Conservation (phyloP, 2,113 vertebrate genomes). For the Mesoclemmys tuberculata region DNA sequence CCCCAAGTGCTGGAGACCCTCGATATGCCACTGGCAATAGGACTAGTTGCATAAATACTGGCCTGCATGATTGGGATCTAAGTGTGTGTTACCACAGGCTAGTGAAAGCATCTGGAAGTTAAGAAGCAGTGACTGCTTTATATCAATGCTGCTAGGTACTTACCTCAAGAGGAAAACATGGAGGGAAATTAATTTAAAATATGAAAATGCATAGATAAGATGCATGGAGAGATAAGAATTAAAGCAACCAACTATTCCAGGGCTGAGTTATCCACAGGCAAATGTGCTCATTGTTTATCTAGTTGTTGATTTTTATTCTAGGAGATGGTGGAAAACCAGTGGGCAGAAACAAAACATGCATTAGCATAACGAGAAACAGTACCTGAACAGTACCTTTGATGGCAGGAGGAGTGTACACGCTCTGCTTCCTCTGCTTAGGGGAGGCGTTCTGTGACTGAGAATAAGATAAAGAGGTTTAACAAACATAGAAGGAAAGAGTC, state of each 20-base stretch:
- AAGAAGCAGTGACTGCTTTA: not conserved
- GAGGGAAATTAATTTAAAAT: not conserved
- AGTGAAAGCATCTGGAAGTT: not conserved
- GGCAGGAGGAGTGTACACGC: slow-evolving; percentile 85
- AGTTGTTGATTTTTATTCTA: fast-evolving
- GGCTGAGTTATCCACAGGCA: fast-evolving
- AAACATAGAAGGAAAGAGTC: not conserved
- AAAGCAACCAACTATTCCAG: fast-evolving
- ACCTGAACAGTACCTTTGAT: slow-evolving; percentile 90
- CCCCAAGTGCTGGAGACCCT: too few relatives aligned
- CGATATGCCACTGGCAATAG: not conserved
- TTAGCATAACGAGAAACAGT: slow-evolving; percentile 2
- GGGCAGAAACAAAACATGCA: not conserved
- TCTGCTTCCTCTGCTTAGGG: slow-evolving; percentile 91
- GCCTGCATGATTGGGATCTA: not conserved
- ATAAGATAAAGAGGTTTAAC: not conserved
- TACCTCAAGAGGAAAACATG: not conserved
- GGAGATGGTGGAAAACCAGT: fast-evolving
- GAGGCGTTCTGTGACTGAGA: slow-evolving; percentile 79
- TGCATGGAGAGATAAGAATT: fast-evolving
- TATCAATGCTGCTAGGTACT: not conserved
- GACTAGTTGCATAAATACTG: not conserved
- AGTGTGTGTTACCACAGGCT: not conserved
- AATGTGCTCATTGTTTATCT: fast-evolving
- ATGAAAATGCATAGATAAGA: not conserved